Conservation (phyloP, 2,888 invertebrate species). For the Lacanobia wlatinum region DNA sequence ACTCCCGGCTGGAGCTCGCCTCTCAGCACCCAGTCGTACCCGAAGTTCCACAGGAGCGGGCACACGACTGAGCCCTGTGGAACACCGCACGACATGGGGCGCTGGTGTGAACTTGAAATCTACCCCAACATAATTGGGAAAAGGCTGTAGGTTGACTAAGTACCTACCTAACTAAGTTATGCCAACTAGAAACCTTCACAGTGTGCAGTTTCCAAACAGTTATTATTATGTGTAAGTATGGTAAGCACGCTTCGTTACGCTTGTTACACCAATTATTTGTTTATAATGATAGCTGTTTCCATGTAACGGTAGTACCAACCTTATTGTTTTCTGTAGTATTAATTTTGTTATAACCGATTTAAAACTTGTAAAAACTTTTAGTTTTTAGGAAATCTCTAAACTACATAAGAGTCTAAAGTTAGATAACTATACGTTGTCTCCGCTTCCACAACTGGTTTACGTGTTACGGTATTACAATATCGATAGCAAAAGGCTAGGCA, state of each 20-base stretch:
- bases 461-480: background rate
- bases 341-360: background rate
- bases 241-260: slow-evolving; percentile 42
- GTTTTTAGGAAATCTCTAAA: background rate
- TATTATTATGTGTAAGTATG: slow-evolving; percentile 13
- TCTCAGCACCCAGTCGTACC: no score
- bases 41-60: no score
- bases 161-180: background rate
- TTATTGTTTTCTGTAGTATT: background rate
- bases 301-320: background rate
- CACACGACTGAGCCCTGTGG: no score
- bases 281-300: slow-evolving; percentile 16
- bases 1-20: no score
- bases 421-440: background rate
- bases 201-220: slow-evolving; percentile 34
- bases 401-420: background rate
- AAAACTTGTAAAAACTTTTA: background rate
- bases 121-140: background rate
- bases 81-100: no score
- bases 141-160: background rate
- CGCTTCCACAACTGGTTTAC: background rate
- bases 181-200: slow-evolving; percentile 23
- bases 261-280: slow-evolving; percentile 43
- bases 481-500: background rate
- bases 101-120: background rate